Evolutionary conservation across 1,140 invertebrate species (phyloP).

Genomic region (Pogonomyrmex barbatus): DNA sequence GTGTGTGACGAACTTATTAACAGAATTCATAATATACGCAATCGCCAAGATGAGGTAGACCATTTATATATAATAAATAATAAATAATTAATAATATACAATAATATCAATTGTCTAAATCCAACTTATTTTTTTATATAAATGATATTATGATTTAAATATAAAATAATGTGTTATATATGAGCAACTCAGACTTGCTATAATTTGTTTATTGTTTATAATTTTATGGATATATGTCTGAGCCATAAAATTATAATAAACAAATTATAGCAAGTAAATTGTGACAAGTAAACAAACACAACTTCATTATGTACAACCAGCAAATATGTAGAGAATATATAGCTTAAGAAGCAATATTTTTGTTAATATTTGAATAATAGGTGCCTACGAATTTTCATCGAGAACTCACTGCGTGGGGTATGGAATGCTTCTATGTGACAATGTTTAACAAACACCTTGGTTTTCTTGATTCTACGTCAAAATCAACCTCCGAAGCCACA

Average conservation of each 20-base stretch:
- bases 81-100: neutral
- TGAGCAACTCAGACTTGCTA: neutral
- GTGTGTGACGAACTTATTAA: constrained; percentile 85
- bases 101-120: neutral
- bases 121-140: neutral
- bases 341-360: neutral
- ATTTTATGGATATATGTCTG: neutral
- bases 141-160: neutral
- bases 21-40: constrained; percentile 85
- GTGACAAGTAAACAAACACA: neutral
- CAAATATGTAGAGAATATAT: neutral
- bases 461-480: constrained; percentile 85
- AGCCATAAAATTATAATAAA: neutral
- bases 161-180: neutral
- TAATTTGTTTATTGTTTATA: neutral
- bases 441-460: constrained; percentile 88
- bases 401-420: constrained; percentile 89
- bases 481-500: constrained; percentile 85
- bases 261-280: neutral
- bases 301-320: neutral
- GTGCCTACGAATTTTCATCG: constrained; percentile 86
- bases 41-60: constrained; percentile 87
- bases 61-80: neutral
- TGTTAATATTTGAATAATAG: constrained; percentile 61
- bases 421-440: constrained; percentile 89